Percentiles rank a stretch among this genome's conserved stretches.
These are phyloP conservation scores for Orycteropus afer DNA, from an alignment of 2,113 vertebrate genomes.

Conservation along the genomic window DNA sequence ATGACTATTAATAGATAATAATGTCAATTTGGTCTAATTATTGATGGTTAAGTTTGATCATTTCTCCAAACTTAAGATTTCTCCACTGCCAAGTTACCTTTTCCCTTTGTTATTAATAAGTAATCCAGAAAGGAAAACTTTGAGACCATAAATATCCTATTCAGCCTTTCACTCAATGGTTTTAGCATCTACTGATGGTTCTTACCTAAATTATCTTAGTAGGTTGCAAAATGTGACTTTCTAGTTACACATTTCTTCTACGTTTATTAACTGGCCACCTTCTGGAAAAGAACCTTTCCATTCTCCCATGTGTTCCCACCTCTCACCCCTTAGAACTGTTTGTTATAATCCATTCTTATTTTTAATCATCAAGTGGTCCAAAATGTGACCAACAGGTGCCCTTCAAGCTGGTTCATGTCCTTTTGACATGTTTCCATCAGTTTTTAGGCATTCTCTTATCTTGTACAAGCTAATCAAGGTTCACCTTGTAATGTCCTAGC, in stretches of 20 bases:
- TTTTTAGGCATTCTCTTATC: neutral
- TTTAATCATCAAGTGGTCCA: neutral
- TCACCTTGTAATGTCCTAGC: neutral
- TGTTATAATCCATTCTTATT: neutral
- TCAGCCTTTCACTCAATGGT: neutral
- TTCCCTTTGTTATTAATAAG: neutral
- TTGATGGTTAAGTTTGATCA: neutral
- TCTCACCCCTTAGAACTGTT: neutral
- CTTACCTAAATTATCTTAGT: neutral
- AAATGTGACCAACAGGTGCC: neutral
- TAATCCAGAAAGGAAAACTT: neutral
- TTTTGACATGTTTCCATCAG: neutral
- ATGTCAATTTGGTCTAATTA: neutral
- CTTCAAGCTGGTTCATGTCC: neutral
- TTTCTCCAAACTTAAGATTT: neutral
- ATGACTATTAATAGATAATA: neutral
- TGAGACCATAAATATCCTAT: neutral
- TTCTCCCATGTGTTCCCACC: neutral
- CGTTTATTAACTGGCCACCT: neutral
- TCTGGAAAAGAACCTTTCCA: neutral
- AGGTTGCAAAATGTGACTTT: neutral
- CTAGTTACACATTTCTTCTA: neutral
- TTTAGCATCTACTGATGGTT: neutral
- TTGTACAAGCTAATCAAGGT: neutral
- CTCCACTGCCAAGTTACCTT: neutral